These are phyloP conservation scores for Phortica okadai DNA, from an alignment of 2,888 invertebrate genomes.

Conservation along the genomic window DNA sequence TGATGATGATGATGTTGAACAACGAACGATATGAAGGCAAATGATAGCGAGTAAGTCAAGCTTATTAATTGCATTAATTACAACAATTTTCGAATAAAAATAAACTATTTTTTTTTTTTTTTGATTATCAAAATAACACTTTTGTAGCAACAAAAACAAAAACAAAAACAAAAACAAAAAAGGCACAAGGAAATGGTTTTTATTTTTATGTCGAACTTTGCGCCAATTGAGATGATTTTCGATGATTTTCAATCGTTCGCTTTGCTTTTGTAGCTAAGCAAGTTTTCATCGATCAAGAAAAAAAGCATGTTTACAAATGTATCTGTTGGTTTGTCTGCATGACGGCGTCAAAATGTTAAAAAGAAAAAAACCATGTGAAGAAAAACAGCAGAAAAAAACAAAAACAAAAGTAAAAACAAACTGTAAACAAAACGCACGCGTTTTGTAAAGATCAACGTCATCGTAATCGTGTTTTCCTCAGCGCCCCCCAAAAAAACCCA, in stretches of 20 bases:
- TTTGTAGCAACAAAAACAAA: constrained; percentile 32
- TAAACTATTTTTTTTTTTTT: not conserved
- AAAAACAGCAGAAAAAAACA: constrained; percentile 48
- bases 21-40: not conserved
- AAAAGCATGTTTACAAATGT: constrained; percentile 9
- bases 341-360: not conserved
- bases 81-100: not conserved
- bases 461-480: not conserved
- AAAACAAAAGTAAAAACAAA: constrained; percentile 36
- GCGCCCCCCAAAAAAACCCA: not conserved
- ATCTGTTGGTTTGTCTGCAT: constrained; percentile 54
- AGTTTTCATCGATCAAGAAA: not conserved
- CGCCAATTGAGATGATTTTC: constrained; percentile 13
- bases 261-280: constrained; percentile 6
- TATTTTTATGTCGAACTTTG: constrained; percentile 40
- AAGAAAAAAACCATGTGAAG: constrained; percentile 34
- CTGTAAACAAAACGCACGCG: constrained; percentile 52
- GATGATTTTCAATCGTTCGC: not conserved
- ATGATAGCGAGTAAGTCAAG: not conserved
- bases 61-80: constrained; percentile 3
- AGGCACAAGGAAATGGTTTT: constrained; percentile 41
- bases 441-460: constrained; percentile 26
- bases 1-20: not conserved
- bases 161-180: constrained; percentile 31
- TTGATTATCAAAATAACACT: constrained; percentile 22